These are phyloP conservation scores for Peromyscus eremicus DNA, from an alignment of 2,797 vertebrate species.

Conservation along the genomic window DNA sequence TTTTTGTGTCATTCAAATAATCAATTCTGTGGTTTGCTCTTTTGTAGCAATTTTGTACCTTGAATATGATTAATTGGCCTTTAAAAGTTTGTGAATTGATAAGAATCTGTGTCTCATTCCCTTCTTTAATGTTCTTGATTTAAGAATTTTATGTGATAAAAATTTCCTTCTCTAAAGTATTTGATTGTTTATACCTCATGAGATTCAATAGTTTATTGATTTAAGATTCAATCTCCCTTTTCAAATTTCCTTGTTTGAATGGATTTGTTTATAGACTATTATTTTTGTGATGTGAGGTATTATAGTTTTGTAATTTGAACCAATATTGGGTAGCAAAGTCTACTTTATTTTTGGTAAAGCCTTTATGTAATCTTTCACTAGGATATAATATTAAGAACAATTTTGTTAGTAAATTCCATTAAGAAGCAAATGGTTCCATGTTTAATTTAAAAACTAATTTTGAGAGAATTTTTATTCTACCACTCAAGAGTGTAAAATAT, in stretches of 20 bases:
- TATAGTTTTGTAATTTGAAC: conserved; percentile 37
- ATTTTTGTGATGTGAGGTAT: conserved; percentile 11
- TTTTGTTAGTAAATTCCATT: conserved; percentile 33
- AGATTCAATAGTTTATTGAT: conserved; percentile 52
- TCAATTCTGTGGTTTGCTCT: neutral
- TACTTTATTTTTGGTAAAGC: conserved; percentile 7
- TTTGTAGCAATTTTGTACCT: neutral
- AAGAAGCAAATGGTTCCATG: neutral
- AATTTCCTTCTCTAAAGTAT: neutral
- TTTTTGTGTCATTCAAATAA: conserved; percentile 41
- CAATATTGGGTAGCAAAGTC: neutral
- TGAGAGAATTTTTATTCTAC: conserved; percentile 30
- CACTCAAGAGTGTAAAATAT: neutral
- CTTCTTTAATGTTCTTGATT: conserved; percentile 27
- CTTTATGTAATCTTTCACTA: neutral
- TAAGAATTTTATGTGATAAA: neutral
- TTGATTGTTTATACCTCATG: conserved; percentile 18
- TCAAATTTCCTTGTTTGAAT: neutral
- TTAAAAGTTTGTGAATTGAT: conserved; percentile 49
- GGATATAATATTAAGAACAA: neutral
- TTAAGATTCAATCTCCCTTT: neutral
- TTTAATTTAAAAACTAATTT: conserved; percentile 56
- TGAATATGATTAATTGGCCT: conserved; percentile 2
- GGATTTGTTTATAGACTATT: neutral
- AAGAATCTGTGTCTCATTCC: conserved; percentile 11